Conservation (phyloP, 1,140 invertebrate species). For the Harlomillsia oculata region DNA sequence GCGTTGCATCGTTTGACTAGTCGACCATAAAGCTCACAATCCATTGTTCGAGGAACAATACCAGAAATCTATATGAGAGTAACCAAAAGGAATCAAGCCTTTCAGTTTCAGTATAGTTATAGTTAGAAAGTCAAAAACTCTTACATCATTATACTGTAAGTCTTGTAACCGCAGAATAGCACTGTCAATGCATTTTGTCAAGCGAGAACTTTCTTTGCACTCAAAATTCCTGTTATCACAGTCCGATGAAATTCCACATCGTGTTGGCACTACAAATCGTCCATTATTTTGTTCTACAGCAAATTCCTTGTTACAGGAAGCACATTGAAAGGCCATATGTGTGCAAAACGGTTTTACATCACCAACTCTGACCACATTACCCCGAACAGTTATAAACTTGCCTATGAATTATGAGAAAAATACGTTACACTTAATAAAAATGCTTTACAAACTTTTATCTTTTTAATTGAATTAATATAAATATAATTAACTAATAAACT, state of each 20-base stretch:
- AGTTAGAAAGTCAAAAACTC: background rate
- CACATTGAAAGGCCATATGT: constrained; percentile 66
- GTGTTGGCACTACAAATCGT: constrained; percentile 48
- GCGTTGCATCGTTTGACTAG: constrained; percentile 76
- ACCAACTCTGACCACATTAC: constrained; percentile 74
- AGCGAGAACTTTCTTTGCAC: constrained; percentile 46
- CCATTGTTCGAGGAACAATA: constrained; percentile 70
- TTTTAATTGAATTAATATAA: background rate
- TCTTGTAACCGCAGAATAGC: constrained; percentile 75
- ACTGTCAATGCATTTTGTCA: constrained; percentile 62
- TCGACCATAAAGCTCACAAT: constrained; percentile 76
- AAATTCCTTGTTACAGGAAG: constrained; percentile 55
- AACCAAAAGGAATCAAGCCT: background rate
- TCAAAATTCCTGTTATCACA: constrained; percentile 56
- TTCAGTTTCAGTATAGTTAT: background rate
- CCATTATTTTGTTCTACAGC: constrained; percentile 53
- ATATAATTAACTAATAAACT: background rate
- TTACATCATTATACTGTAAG: constrained; percentile 49
- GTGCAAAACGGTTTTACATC: constrained; percentile 62
- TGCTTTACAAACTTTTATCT: background rate
- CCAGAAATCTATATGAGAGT: constrained; percentile 50
- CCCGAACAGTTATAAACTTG: constrained; percentile 71
- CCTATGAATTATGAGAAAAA: constrained; percentile 43
- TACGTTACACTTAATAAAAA: background rate
- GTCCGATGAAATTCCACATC: constrained; percentile 43